phyloP scores from a whole-genome alignment of 2,888 invertebrate species.

The Agrochola circellaris region DNA sequence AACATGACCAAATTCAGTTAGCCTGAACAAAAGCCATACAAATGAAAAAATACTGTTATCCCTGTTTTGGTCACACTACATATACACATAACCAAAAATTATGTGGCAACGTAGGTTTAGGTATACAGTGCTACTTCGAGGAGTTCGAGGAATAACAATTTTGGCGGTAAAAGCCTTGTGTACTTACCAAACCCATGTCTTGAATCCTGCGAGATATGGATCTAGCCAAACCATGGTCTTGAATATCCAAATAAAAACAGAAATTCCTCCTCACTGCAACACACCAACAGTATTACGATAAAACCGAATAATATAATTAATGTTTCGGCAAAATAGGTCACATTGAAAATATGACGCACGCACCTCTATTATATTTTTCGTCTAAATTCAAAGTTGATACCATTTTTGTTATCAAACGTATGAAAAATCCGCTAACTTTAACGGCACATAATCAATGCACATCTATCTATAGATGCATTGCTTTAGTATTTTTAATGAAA shows the following conservation, averaged over 20 bases:
- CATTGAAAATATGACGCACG: slow-evolving; percentile 72
- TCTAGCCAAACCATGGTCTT: slow-evolving; percentile 92
- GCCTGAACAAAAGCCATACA: slow-evolving; percentile 44
- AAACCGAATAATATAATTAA: slow-evolving; percentile 46
- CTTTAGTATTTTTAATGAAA: slow-evolving; percentile 52
- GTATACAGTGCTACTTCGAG: slow-evolving; percentile 22
- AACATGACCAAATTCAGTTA: slow-evolving; percentile 73
- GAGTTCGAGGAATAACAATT: slow-evolving; percentile 61
- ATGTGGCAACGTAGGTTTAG: slow-evolving; percentile 65
- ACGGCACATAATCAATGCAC: slow-evolving; percentile 48
- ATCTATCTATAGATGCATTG: slow-evolving; percentile 39
- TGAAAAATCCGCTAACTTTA: slow-evolving; percentile 52
- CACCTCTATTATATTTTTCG: slow-evolving; percentile 88
- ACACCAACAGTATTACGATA: slow-evolving; percentile 56
- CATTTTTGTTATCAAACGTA: slow-evolving; percentile 77
- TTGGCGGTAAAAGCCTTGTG: slow-evolving; percentile 78
- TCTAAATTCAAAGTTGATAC: slow-evolving; percentile 87
- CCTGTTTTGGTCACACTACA: slow-evolving; percentile 66
- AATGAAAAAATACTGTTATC: slow-evolving; percentile 61
- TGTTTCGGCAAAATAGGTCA: slow-evolving; percentile 65
- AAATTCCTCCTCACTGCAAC: slow-evolving; percentile 91
- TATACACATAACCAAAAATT: slow-evolving; percentile 76
- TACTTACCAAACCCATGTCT: slow-evolving; percentile 93
- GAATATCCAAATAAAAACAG: slow-evolving; percentile 94
- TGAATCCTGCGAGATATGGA: slow-evolving; percentile 93